Percentiles rank a stretch among this genome's conserved stretches.
These are phyloP conservation scores for Euura lappo DNA, from an alignment of 1,140 invertebrate genomes.

Conservation along the genomic window DNA sequence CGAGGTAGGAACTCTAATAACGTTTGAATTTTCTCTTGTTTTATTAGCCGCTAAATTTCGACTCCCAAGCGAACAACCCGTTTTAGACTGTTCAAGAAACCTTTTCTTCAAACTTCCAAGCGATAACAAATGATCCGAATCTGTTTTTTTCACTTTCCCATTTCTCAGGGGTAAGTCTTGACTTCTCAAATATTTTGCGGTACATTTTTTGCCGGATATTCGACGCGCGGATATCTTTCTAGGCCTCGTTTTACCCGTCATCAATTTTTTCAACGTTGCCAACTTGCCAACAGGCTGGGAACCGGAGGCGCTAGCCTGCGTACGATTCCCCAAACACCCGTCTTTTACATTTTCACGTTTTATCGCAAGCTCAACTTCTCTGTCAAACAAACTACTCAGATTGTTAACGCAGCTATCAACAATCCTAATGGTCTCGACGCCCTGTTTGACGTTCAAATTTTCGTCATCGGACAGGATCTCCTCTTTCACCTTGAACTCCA, in stretches of 20 bases:
- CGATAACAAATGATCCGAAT: background rate
- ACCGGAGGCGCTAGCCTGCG: background rate
- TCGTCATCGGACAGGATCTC: slow-evolving; percentile 11
- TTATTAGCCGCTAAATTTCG: slow-evolving; percentile 10
- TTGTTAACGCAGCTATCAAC: background rate
- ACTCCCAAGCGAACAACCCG: slow-evolving; percentile 12
- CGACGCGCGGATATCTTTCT: slow-evolving; percentile 15
- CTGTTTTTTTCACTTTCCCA: slow-evolving; percentile 32
- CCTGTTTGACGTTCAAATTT: slow-evolving; percentile 12
- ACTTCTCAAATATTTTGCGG: slow-evolving; percentile 38
- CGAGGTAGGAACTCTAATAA: slow-evolving; percentile 3
- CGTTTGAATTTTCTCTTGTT: slow-evolving; percentile 21
- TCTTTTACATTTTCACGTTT: background rate
- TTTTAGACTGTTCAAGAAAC: slow-evolving; percentile 11
- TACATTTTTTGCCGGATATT: slow-evolving; percentile 12
- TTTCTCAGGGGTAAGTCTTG: slow-evolving; percentile 38
- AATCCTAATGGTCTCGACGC: too few species aligned
- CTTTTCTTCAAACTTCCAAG: slow-evolving; percentile 18
- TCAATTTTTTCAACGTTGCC: background rate
- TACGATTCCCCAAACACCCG: background rate
- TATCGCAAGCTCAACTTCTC: background rate
- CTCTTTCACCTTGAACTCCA: slow-evolving; percentile 10
- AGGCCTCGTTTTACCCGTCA: background rate
- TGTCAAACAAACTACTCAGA: background rate
- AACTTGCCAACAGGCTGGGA: background rate